Percentiles rank a stretch among this genome's conserved stretches.
phyloP scores from a whole-genome alignment of 2,888 invertebrate species.

The Tipula vernalis region DNA sequence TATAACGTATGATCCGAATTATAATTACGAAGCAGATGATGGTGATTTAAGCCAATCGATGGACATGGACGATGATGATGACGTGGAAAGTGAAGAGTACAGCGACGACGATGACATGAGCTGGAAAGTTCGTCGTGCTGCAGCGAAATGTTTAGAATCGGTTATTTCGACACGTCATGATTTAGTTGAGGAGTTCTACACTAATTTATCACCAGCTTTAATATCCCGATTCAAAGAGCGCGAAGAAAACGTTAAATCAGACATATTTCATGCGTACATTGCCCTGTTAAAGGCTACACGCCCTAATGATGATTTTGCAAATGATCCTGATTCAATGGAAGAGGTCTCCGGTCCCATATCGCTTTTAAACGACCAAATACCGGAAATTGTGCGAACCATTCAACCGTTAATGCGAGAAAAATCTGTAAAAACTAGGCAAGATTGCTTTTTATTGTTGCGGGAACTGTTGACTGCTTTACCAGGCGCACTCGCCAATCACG shows the following conservation, averaged over 20 bases:
- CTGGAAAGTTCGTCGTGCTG: constrained; percentile 94
- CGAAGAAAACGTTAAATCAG: constrained; percentile 98
- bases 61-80: constrained; percentile 59
- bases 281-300: constrained; percentile 84
- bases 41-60: constrained; percentile 56
- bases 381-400: constrained; percentile 73
- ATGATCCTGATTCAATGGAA: constrained; percentile 58
- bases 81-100: constrained; percentile 86
- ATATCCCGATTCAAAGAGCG: constrained; percentile 92
- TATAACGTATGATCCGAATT: constrained; percentile 96
- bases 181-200: constrained; percentile 78
- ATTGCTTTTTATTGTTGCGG: constrained; percentile 80
- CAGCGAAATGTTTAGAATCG: constrained; percentile 95
- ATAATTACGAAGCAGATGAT: constrained; percentile 92
- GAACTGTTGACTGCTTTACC: constrained; percentile 83
- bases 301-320: constrained; percentile 48
- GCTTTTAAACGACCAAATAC: constrained; percentile 48
- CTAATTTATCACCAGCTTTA: constrained; percentile 76
- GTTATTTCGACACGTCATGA: constrained; percentile 88
- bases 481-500: constrained; percentile 73
- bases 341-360: constrained; percentile 60
- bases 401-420: constrained; percentile 76
- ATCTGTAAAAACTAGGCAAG: constrained; percentile 79
- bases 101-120: constrained; percentile 99
- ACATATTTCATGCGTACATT: constrained; percentile 93